phyloP scores from a whole-genome alignment of 2,113 vertebrate species.

The Dipodomys ordii region DNA sequence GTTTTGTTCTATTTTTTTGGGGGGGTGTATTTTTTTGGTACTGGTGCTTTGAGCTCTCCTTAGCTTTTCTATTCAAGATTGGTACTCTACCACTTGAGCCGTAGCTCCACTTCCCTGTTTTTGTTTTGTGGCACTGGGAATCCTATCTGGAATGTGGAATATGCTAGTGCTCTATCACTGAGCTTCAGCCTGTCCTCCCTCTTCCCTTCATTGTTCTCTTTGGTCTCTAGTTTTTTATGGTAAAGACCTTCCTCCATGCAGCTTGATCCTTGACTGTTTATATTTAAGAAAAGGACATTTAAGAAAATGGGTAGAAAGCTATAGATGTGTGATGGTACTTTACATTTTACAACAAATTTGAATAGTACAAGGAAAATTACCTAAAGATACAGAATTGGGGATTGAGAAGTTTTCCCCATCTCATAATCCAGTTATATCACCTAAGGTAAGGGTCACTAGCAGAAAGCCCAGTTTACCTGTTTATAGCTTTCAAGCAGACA shows the following conservation, averaged over 20 bases:
- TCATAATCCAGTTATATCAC: neutral
- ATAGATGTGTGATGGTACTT: conserved; percentile 27
- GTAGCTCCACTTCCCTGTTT: neutral
- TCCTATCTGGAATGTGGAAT: neutral
- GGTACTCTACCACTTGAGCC: too few relatives aligned
- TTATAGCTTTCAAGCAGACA: neutral
- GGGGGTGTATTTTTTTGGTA: too few relatives aligned
- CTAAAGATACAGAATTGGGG: neutral
- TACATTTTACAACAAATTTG: neutral
- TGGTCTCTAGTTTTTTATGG: neutral
- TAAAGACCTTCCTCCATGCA: neutral
- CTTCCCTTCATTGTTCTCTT: neutral
- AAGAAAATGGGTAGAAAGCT: neutral
- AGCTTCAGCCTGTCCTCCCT: neutral
- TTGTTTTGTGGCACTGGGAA: neutral
- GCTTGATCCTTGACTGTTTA: neutral
- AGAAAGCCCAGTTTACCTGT: neutral
- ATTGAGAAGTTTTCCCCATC: neutral
- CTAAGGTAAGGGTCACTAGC: neutral
- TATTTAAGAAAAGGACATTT: conserved; percentile 7
- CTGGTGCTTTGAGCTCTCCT: too few relatives aligned
- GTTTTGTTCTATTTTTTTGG: neutral
- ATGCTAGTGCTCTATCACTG: neutral
- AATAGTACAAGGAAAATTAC: neutral
- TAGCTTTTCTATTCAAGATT: too few relatives aligned